phyloP scores from a whole-genome alignment of 1,140 invertebrate genomes.

The Yoshiicerus persimilis region DNA sequence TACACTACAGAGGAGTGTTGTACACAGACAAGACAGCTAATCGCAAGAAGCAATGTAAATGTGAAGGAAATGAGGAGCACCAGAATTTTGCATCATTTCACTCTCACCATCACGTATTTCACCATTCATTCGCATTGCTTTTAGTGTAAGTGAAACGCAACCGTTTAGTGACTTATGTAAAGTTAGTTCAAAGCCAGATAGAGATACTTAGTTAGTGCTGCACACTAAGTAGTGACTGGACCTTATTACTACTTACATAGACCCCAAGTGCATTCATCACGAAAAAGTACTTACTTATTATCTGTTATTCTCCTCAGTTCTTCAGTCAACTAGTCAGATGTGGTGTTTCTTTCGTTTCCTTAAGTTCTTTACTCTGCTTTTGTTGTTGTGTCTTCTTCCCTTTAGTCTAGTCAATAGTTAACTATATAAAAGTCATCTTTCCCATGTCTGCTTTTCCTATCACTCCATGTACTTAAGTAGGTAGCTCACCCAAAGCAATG shows the following conservation, averaged over 20 bases:
- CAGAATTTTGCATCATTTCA: neutral
- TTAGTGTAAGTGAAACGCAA: neutral
- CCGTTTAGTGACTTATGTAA: neutral
- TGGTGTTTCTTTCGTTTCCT: neutral
- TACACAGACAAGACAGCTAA: too few relatives aligned
- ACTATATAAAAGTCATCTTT: too few relatives aligned
- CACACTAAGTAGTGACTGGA: neutral
- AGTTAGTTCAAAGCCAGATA: too few relatives aligned
- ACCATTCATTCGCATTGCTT: neutral
- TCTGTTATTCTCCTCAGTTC: too few relatives aligned
- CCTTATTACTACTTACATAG: neutral
- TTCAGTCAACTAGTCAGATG: neutral
- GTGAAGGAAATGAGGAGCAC: neutral
- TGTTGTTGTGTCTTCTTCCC: neutral
- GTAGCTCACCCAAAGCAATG: neutral
- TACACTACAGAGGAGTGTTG: too few relatives aligned
- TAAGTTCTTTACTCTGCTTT: too few relatives aligned
- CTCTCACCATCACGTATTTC: neutral
- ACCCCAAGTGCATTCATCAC: neutral
- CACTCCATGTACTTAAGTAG: neutral
- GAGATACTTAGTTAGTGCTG: neutral
- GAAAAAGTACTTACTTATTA: too few relatives aligned
- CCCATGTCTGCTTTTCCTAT: neutral
- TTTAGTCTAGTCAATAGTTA: neutral
- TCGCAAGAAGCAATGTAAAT: neutral